These are phyloP conservation scores for Serrognathus titanus DNA, from an alignment of 2,888 invertebrate genomes.

Conservation along the genomic window DNA sequence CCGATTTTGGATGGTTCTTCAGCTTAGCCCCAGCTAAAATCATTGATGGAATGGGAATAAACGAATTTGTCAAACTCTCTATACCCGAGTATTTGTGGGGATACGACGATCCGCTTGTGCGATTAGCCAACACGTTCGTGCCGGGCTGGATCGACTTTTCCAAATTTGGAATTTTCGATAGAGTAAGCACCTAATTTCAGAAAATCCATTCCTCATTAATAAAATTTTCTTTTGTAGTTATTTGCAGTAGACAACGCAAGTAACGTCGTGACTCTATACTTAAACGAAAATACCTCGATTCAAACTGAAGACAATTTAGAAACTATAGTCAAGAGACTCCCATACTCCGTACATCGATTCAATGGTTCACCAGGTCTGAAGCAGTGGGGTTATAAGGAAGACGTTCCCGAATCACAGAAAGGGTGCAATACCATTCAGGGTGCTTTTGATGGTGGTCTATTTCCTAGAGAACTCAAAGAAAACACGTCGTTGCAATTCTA, in stretches of 20 bases:
- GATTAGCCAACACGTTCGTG: conserved; percentile 64
- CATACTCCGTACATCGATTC: conserved; percentile 59
- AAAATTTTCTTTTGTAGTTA: conserved; percentile 49
- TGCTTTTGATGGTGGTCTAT: conserved; percentile 68
- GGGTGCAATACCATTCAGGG: conserved; percentile 67
- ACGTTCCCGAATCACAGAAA: conserved; percentile 46
- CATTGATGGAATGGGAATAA: conserved; percentile 54
- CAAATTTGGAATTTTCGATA: conserved; percentile 77
- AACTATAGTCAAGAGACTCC: conserved; percentile 32
- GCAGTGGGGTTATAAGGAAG: conserved; percentile 62
- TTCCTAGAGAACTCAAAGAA: conserved; percentile 59
- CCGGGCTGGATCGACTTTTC: conserved; percentile 77
- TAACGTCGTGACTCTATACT: conserved; percentile 54
- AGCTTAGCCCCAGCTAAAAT: conserved; percentile 61
- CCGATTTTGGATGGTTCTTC: conserved; percentile 54
- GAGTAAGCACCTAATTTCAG: conserved; percentile 56
- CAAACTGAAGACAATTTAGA: conserved; percentile 27
- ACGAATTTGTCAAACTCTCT: conserved; percentile 61
- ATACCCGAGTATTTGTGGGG: conserved; percentile 78
- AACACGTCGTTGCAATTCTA: conserved; percentile 61
- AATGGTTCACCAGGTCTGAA: conserved; percentile 64
- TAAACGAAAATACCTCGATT: conserved; percentile 40
- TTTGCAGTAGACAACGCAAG: conserved; percentile 58
- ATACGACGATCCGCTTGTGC: conserved; percentile 71
- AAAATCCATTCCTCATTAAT: not conserved